Conservation (phyloP, 2,888 invertebrate genomes). For the Dryocosmus kuriphilus region DNA sequence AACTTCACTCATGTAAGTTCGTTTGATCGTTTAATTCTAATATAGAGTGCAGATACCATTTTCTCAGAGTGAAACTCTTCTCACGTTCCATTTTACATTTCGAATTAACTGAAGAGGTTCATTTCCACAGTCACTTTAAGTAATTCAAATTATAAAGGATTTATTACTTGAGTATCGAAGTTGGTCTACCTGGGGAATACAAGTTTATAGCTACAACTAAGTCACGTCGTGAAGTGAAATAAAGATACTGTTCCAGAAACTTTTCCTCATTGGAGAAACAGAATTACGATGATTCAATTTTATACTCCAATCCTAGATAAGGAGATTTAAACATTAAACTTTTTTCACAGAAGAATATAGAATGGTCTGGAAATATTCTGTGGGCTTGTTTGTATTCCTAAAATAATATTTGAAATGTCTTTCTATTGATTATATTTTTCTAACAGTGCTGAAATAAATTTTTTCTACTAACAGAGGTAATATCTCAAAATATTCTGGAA, state of each 20-base stretch:
- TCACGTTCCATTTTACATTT: not conserved
- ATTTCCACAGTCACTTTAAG: not conserved
- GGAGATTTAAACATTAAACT: not conserved
- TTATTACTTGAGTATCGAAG: not conserved
- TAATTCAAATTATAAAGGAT: not conserved
- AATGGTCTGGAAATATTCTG: no score
- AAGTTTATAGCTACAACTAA: not conserved
- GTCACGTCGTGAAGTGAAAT: conserved; percentile 13
- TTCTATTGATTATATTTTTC: no score
- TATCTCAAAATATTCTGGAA: not conserved
- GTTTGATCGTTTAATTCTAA: no score
- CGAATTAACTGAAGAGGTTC: not conserved
- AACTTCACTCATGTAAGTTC: no score
- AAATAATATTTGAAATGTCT: no score
- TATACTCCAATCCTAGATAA: not conserved
- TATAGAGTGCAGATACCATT: not conserved
- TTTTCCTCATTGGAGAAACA: not conserved
- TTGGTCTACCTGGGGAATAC: not conserved
- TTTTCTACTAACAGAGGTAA: not conserved
- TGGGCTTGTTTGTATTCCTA: no score
- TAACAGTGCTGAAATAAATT: no score
- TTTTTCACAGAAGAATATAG: not conserved
- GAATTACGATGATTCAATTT: not conserved
- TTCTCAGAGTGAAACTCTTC: not conserved
- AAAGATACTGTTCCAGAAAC: not conserved